A percentile compares a stretch with the other conserved stretches of the same genome.
Conservation (phyloP, 2,888 invertebrate genomes). For the Cryptophagus acutangulus region DNA sequence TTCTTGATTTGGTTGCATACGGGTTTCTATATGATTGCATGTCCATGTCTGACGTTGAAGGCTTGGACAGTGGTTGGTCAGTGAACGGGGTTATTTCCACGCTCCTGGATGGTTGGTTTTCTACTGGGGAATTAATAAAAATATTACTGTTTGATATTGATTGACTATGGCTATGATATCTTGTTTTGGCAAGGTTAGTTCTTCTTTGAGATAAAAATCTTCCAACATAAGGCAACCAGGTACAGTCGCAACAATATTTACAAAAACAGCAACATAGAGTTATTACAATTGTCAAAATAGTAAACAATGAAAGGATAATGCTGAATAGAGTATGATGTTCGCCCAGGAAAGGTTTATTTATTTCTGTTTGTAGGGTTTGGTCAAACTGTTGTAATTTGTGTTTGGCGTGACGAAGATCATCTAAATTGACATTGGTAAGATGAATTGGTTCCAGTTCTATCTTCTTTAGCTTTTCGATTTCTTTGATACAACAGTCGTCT, state of each 20-base stretch:
- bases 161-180: background rate
- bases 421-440: constrained; percentile 17
- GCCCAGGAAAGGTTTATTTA: constrained; percentile 21
- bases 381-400: constrained; percentile 22
- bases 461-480: constrained; percentile 10
- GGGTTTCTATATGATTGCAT: background rate
- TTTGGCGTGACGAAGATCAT: constrained; percentile 18
- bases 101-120: background rate
- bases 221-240: constrained; percentile 1
- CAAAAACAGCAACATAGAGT: background rate
- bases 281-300: background rate
- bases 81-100: background rate
- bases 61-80: background rate
- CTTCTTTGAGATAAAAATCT: background rate
- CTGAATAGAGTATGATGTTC: constrained; percentile 11
- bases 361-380: constrained; percentile 16
- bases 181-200: background rate
- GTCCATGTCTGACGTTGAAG: background rate
- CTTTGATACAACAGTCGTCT: constrained; percentile 10
- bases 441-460: constrained; percentile 14
- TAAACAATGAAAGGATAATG: constrained; percentile 6
- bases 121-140: background rate
- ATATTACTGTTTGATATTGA: background rate
- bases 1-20: background rate
- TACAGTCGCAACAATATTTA: constrained; percentile 3